phyloP scores from a whole-genome alignment of 2,888 invertebrate species.

The Sinhomidia bicolor region DNA sequence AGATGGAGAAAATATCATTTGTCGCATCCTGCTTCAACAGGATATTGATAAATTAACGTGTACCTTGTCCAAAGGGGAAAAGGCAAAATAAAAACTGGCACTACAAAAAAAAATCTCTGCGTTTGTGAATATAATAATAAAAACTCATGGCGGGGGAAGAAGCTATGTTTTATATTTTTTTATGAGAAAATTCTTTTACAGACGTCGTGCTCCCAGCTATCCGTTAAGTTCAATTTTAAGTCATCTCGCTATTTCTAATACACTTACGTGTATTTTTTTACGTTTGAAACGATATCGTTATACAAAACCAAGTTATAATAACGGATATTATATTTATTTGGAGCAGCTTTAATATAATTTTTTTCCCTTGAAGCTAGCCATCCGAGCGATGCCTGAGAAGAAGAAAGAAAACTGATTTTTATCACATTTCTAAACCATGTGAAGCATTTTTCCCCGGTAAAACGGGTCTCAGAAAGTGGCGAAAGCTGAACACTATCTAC shows the following conservation, averaged over 20 bases:
- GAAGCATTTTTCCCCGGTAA: neutral
- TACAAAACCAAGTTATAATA: neutral
- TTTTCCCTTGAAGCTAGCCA: neutral
- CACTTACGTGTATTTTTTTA: too few relatives aligned
- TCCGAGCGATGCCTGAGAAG: neutral
- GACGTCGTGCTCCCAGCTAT: too few relatives aligned
- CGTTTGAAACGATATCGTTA: neutral
- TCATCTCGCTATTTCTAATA: too few relatives aligned
- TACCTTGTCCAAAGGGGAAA: neutral
- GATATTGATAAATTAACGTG: constrained; percentile 38
- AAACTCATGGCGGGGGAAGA: neutral
- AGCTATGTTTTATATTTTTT: neutral
- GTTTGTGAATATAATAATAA: neutral
- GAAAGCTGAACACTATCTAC: too few relatives aligned
- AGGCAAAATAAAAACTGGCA: neutral
- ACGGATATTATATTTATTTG: neutral
- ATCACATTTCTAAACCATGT: constrained; percentile 14
- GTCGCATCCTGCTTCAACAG: neutral
- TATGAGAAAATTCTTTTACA: neutral
- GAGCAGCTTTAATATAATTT: constrained; percentile 2
- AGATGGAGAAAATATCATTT: neutral
- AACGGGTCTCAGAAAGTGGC: too few relatives aligned
- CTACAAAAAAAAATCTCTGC: neutral
- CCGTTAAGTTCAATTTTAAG: too few relatives aligned
- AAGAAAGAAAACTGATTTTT: constrained; percentile 4